Evolutionary conservation across 2,113 vertebrate species (phyloP), one percentile per base, ranked within the genome.

Genomic region (Dasypus novemcinctus): DNA sequence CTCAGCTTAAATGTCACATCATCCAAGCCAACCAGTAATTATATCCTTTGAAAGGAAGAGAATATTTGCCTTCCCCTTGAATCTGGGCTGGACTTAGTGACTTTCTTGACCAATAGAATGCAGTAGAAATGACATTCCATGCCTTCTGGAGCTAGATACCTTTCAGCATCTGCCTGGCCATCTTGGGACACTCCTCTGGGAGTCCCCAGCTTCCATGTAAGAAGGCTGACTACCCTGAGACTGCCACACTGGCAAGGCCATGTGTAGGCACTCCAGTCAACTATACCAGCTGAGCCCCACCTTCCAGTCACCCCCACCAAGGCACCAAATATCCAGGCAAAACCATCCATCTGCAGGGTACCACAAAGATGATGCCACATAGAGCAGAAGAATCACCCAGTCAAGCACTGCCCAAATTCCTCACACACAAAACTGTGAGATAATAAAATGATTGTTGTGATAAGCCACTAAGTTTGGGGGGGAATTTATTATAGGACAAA

Each of bases 361-460:
- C 38, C 23, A 46, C 43, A 7, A 23, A 25, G 63, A 31, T 38
- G 29, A 41, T 5, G 1, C 31, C 43, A 1, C 0, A 21, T 21
- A 33, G 14, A 71, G 4, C 29, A 76, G n/a, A 68, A 80, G 17
- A 80, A 46, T 72, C 2, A 3, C 38, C 68, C 59, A 57, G 7
- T 36, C 21, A 25, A 75, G 38, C 4, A 38, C 43, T 64, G 63
- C 36, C 31, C 80, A 72, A 64, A 90, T 63, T 27, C n/a, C 27
- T 85, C 57, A 74, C 7, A 27, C 29, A 54, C 15, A 23, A 66
- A 72, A 64, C 2, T 59, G 29, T 5, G 7, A 93, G 52, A 64
- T 38, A 66, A 38, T 41, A 49, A 68, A 81, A 68, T 27, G 15
- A 21, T 59, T 20, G 8, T 43, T 36, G 20, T 82, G 87, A 59